Conservation (phyloP, 2,113 vertebrate genomes). For the Cervus canadensis region DNA sequence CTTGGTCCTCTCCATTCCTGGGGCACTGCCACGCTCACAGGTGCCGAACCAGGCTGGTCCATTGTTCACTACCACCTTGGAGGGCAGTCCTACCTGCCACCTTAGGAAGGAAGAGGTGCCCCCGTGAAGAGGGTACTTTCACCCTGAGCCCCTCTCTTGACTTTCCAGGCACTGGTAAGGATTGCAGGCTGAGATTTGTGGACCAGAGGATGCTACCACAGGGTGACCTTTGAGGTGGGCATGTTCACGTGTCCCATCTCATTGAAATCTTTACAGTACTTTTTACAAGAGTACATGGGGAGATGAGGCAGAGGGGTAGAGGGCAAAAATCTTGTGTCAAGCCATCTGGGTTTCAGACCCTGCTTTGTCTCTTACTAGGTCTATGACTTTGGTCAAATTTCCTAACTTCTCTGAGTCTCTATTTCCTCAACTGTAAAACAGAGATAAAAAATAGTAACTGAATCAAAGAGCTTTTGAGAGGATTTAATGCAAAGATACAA, state of each 20-base stretch:
- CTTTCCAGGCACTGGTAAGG: neutral
- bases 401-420: neutral
- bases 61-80: neutral
- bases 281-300: neutral
- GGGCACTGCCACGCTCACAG: neutral
- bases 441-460: neutral
- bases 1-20: conserved; percentile 13
- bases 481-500: neutral
- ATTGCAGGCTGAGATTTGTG: neutral
- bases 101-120: neutral
- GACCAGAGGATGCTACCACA: neutral
- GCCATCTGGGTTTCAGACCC: neutral
- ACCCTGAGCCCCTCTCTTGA: neutral
- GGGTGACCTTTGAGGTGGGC: neutral
- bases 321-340: neutral
- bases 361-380: neutral
- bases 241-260: neutral
- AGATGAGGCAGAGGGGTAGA: neutral
- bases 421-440: neutral
- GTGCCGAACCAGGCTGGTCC: neutral
- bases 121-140: neutral
- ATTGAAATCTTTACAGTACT: neutral
- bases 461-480: neutral
- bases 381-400: neutral
- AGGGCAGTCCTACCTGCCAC: neutral